Percentiles rank a stretch among this genome's conserved stretches.
Conservation (phyloP, 2,888 invertebrate genomes). For the Acronicta alni region DNA sequence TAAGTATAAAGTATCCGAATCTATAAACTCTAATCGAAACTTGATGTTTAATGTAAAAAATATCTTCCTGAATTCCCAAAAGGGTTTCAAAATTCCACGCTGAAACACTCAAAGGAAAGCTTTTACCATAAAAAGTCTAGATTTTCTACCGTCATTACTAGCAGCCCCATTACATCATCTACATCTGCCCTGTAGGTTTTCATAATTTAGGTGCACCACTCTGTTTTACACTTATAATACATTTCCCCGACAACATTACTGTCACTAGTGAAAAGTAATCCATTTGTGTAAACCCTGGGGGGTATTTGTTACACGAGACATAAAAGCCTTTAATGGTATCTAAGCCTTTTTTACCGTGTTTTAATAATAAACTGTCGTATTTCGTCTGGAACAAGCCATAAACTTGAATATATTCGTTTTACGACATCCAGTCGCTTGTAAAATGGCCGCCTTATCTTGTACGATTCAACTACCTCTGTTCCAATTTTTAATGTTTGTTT, state of each 20-base stretch:
- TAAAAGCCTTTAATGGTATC: constrained; percentile 57
- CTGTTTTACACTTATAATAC: constrained; percentile 5
- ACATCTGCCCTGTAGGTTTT: constrained; percentile 9
- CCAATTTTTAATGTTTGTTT: too few species aligned
- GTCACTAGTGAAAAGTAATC: constrained; percentile 42
- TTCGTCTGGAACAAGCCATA: constrained; percentile 39
- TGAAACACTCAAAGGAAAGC: too few species aligned
- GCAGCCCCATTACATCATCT: too few species aligned
- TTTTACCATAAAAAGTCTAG: constrained; percentile 14
- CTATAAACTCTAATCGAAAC: too few species aligned
- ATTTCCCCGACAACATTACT: constrained; percentile 13
- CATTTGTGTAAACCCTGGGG: constrained; percentile 48
- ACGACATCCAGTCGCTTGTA: constrained; percentile 22
- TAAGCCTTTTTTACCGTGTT: constrained; percentile 55
- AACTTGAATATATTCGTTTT: constrained; percentile 39
- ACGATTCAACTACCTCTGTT: constrained; percentile 19
- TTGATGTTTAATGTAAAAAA: too few species aligned
- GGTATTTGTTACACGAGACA: constrained; percentile 47
- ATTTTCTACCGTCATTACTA: constrained; percentile 2
- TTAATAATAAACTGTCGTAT: constrained; percentile 53
- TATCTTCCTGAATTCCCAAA: too few species aligned
- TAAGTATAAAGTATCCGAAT: too few species aligned
- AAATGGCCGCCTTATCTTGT: constrained; percentile 28
- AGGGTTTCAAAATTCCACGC: too few species aligned
- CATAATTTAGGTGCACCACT: constrained; percentile 10